These are phyloP conservation scores for Tachuris rubrigastra DNA, from an alignment of 2,113 vertebrate species.

Conservation along the genomic window DNA sequence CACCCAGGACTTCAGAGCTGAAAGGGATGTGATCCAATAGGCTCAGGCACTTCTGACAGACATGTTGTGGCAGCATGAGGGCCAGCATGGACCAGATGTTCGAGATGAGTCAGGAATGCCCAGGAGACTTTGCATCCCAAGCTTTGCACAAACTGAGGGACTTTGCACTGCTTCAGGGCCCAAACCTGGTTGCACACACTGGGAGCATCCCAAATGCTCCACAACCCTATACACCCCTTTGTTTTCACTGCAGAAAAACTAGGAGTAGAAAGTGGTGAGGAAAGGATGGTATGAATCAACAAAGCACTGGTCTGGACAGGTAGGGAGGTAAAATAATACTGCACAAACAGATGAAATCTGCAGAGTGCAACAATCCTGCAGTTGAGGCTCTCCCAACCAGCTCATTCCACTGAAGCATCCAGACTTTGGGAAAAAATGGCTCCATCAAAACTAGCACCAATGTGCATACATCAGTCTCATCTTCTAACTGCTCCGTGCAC, in stretches of 20 bases:
- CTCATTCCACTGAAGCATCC: background rate
- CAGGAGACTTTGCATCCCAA: background rate
- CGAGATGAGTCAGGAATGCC: background rate
- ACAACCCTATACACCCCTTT: background rate
- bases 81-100: background rate
- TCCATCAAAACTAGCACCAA: background rate
- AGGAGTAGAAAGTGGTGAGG: background rate
- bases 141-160: background rate
- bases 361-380: background rate
- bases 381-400: background rate
- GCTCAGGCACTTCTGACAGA: background rate
- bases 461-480: background rate
- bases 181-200: background rate
- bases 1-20: background rate
- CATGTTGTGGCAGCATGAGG: fast-evolving
- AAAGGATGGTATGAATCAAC: background rate
- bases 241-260: background rate
- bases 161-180: background rate
- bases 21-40: background rate
- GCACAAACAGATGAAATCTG: background rate
- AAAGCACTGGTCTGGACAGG: background rate
- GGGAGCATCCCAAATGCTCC: background rate
- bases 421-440: background rate
- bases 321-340: background rate
- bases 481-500: background rate